Evolutionary conservation across 2,888 invertebrate genomes (phyloP).

Genomic region (Galerucella calmariensis): DNA sequence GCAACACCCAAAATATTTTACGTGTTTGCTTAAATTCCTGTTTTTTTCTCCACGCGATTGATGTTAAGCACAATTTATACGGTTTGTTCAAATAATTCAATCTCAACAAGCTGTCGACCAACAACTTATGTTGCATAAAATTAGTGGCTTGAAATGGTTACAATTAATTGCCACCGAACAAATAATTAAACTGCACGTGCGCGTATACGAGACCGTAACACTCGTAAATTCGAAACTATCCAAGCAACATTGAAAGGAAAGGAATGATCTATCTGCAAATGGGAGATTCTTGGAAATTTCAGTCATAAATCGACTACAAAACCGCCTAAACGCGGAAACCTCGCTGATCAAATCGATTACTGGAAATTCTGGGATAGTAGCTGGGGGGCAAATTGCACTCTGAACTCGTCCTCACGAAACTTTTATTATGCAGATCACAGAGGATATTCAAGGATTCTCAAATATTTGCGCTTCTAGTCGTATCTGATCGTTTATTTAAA

Average conservation of each 20-base stretch:
- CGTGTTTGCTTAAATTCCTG: not conserved
- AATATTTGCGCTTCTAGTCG: no score
- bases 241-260: not conserved
- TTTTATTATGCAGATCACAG: no score
- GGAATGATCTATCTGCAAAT: not conserved
- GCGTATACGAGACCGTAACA: not conserved
- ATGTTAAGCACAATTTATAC: not conserved
- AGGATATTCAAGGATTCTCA: no score
- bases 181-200: not conserved
- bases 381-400: not conserved
- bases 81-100: not conserved
- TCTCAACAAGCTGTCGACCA: not conserved
- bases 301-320: constrained; percentile 5
- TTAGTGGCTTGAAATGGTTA: not conserved
- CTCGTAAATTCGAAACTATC: not conserved
- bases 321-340: not conserved
- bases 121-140: not conserved
- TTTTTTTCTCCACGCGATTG: not conserved
- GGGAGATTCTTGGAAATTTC: constrained; percentile 1
- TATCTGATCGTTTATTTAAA: no score
- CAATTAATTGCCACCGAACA: not conserved
- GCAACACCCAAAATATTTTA: no score
- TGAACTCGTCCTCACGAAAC: no score
- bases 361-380: not conserved
- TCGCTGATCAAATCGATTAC: not conserved